Evolutionary conservation across 2,113 vertebrate genomes (phyloP).

Genomic region (human (Homo sapiens)): GRCh38 chr19:19209001-19209500

Average conservation of each 20-base stretch:
- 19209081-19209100: no score
- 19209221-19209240: neutral
- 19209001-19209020: no score
- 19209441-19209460: neutral
- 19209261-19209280: neutral
- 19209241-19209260: neutral
- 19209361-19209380: neutral
- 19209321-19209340: neutral
- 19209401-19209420: neutral
- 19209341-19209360: neutral
- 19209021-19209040: no score
- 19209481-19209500: accelerated
- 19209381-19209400: neutral
- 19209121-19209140: neutral
- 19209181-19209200: neutral
- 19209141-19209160: neutral
- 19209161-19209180: neutral
- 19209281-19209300: neutral
- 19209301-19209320: neutral
- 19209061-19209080: neutral
- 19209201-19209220: neutral
- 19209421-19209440: neutral
- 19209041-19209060: neutral
- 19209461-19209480: neutral
- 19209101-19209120: neutral